phyloP scores from a whole-genome alignment of 1,140 invertebrate species.

The Aphidius gifuensis region DNA sequence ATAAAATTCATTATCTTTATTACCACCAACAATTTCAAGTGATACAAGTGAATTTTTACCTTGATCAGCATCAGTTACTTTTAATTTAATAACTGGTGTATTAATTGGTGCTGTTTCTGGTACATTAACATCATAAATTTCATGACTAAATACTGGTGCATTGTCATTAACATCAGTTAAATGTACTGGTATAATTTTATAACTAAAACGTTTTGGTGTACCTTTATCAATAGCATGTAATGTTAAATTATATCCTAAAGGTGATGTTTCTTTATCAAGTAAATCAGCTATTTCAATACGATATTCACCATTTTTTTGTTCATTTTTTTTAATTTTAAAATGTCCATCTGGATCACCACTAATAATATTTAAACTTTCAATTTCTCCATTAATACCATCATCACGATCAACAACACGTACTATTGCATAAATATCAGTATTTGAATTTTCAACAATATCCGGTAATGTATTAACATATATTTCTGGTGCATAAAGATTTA shows the following conservation, averaged over 20 bases:
- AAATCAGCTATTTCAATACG: slow-evolving; percentile 74
- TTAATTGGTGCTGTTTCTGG: slow-evolving; percentile 85
- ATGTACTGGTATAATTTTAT: slow-evolving; percentile 71
- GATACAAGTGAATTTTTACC: slow-evolving; percentile 80
- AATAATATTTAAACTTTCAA: slow-evolving; percentile 80
- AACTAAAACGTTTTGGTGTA: slow-evolving; percentile 70
- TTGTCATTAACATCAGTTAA: slow-evolving; percentile 83
- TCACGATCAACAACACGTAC: slow-evolving; percentile 82
- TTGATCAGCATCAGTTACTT: slow-evolving; percentile 80
- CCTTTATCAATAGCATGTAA: slow-evolving; percentile 82
- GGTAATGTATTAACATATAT: slow-evolving; percentile 79
- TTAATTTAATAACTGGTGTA: slow-evolving; percentile 81
- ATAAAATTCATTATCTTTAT: slow-evolving; percentile 83
- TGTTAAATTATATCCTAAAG: slow-evolving; percentile 82
- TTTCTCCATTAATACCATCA: slow-evolving; percentile 76
- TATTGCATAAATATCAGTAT: slow-evolving; percentile 86
- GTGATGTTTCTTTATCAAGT: slow-evolving; percentile 71
- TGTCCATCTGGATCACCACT: slow-evolving; percentile 84
- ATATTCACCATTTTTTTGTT: slow-evolving; percentile 63
- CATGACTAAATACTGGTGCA: slow-evolving; percentile 81
- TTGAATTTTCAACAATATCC: slow-evolving; percentile 78
- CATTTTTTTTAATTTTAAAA: slow-evolving; percentile 67
- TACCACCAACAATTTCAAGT: slow-evolving; percentile 87
- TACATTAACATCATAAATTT: slow-evolving; percentile 84
- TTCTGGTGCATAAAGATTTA: slow-evolving; percentile 83